Conservation (phyloP, 2,797 vertebrate genomes). For the Morus bassanus region DNA sequence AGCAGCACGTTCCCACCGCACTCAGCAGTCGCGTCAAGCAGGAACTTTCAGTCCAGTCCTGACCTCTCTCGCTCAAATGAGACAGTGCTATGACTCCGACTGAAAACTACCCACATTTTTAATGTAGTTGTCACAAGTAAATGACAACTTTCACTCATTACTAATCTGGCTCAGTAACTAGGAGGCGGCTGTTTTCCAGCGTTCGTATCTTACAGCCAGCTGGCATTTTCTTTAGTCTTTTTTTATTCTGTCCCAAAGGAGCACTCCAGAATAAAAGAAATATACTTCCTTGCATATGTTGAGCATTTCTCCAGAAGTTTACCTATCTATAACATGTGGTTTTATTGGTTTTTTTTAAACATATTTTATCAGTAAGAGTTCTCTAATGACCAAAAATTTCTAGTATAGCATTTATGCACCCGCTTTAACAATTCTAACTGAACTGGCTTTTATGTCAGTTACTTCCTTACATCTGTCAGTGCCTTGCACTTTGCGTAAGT, state of each 20-base stretch:
- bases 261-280: not conserved
- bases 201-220: not conserved
- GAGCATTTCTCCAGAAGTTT: not conserved
- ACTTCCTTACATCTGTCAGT: not conserved
- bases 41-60: not conserved
- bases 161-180: not conserved
- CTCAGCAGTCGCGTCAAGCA: accelerated
- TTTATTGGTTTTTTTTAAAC: not conserved
- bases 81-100: accelerated
- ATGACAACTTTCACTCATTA: not conserved
- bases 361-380: not conserved
- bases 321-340: not conserved
- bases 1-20: accelerated
- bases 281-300: not conserved
- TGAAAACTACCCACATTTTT: not conserved
- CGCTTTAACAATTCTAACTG: not conserved
- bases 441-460: not conserved
- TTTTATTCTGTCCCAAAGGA: not conserved
- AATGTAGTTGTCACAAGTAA: not conserved
- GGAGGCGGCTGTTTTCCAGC: not conserved
- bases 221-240: not conserved
- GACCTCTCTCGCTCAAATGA: accelerated
- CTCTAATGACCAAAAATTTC: not conserved
- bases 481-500: not conserved
- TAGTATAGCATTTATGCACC: not conserved